Base-by-base conservation (phyloP, 2,113 vertebrate species). In the Clarias batrachus region DNA sequence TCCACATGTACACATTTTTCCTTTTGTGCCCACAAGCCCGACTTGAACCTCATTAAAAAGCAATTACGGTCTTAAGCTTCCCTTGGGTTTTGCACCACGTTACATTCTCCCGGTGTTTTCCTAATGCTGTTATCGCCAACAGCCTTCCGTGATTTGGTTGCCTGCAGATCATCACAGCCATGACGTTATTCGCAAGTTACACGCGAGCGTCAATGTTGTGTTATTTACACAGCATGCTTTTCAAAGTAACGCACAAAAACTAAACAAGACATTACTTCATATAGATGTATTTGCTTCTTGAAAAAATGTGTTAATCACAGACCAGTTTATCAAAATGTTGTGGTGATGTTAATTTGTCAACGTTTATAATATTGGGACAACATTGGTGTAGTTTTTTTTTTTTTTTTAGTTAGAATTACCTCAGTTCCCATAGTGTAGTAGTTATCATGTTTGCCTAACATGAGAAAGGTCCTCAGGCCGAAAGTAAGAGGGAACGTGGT, bases 71-170 rank as follows among this genome's bases (percentile, higher is more conserved):
- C 54, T 8, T 33, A 4, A 57, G 14, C 76, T 79, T 79, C 76
- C 76, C 76, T 4, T 16, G 76, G 54, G 76, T 33, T 78, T 79
- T 5, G 4, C 10, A 77, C 13, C 74, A 77, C 21, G 76, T 57
- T 54, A 59, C 57, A 79, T 30, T 79, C 76, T 12, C 11, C 37
- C 30, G 54, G 76, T 79, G 76, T 79, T 79, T 79, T 59, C 76
- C 19, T 59, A 79, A 33, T 8, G 54, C 76, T 33, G n/a, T 79
- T 79, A 79, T 79, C 76, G n/a, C 48, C 74, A 78, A n/a, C 52
- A 27, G 57, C 54, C 3, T 16, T 3, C 57, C 48, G 19, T 25
- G 71, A 74, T 74, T 25, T 2, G 37, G 37, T 48, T 33, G 27
- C 57, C 78, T 80, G 78, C 78, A 14, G 19, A 62, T 80, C 30